phyloP scores from a whole-genome alignment of 92 coral and sea anemone genomes.

The Porites rus region DNA sequence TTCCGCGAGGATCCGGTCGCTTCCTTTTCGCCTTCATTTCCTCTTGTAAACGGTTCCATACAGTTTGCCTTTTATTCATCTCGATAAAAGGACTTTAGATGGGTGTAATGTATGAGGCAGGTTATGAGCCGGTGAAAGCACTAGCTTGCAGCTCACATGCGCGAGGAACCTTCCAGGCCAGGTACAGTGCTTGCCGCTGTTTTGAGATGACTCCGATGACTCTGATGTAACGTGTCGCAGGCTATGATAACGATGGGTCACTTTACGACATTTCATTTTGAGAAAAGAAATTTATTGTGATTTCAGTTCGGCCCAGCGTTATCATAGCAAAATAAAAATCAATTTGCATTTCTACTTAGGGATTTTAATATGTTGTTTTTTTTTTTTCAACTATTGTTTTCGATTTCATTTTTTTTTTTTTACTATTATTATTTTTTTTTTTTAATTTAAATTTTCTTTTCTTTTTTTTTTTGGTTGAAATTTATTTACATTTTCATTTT shows the following conservation, averaged over 20 bases:
- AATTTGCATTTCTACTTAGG: too few relatives aligned
- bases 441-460: too few relatives aligned
- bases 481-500: too few relatives aligned
- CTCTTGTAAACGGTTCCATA: slow-evolving; percentile 13
- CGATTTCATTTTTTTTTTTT: too few relatives aligned
- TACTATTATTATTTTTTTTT: too few relatives aligned
- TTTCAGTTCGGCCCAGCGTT: background rate
- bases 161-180: background rate
- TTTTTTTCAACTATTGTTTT: too few relatives aligned
- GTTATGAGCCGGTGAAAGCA: background rate
- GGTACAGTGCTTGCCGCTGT: slow-evolving; percentile 7
- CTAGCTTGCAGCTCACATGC: background rate
- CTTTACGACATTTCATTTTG: too few relatives aligned
- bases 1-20: slow-evolving; percentile 50
- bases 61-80: slow-evolving; percentile 24
- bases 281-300: too few relatives aligned
- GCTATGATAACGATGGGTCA: slow-evolving; percentile 32
- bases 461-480: too few relatives aligned
- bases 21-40: slow-evolving; percentile 50
- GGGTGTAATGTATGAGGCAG: background rate
- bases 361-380: too few relatives aligned
- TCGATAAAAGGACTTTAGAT: slow-evolving; percentile 9
- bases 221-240: slow-evolving; percentile 17
- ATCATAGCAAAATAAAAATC: background rate
- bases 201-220: slow-evolving; percentile 19